These are phyloP conservation scores for Corythornis cristatus DNA, from an alignment of 2,113 vertebrate genomes.

Conservation along the genomic window DNA sequence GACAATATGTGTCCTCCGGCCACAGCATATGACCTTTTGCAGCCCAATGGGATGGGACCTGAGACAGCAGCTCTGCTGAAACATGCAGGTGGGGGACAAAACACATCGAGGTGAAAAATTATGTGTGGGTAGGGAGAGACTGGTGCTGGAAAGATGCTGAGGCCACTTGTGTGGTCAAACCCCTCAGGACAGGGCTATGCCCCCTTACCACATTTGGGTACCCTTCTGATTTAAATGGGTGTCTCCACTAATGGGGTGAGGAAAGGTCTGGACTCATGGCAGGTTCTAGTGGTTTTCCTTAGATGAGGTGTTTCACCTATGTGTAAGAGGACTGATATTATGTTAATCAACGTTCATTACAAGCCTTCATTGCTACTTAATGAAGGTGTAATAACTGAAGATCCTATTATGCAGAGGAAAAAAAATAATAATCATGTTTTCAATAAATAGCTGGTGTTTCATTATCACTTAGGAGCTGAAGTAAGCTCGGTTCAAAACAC, in stretches of 20 bases:
- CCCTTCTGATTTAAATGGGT: background rate
- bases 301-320: background rate
- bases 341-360: conserved; percentile 56
- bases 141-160: background rate
- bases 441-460: conserved; percentile 47
- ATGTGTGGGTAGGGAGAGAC: background rate
- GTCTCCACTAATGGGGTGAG: background rate
- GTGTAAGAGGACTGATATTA: background rate
- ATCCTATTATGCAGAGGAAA: conserved; percentile 39
- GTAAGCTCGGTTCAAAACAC: background rate
- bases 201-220: background rate
- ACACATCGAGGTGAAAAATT: background rate
- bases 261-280: background rate
- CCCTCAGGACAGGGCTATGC: background rate
- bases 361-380: conserved; percentile 21
- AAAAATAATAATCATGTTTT: conserved; percentile 16
- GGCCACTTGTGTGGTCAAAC: background rate
- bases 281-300: background rate
- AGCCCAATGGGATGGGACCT: rapidly evolving
- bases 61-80: background rate
- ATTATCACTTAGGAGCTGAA: conserved; percentile 45
- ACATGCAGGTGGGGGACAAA: background rate
- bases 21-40: background rate
- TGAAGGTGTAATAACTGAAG: conserved; percentile 28
- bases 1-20: background rate